phyloP scores from a whole-genome alignment of 2,888 invertebrate species.

The Laspeyria flexula region DNA sequence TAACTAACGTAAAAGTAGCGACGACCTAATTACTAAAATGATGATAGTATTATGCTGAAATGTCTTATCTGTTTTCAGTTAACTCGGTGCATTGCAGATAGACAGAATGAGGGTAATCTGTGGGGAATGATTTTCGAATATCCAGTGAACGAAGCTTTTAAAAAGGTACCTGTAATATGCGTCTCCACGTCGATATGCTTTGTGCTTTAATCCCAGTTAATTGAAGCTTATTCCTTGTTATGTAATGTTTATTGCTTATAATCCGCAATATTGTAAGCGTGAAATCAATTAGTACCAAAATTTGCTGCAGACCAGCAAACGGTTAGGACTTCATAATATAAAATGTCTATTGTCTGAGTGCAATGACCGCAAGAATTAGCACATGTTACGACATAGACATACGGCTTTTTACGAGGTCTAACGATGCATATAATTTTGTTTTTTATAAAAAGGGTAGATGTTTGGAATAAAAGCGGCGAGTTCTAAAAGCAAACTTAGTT shows the following conservation, averaged over 20 bases:
- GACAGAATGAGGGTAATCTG: background rate
- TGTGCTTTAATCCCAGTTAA: conserved; percentile 4
- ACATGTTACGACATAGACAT: conserved; percentile 29
- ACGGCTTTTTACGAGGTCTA: conserved; percentile 17
- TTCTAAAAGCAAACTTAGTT: background rate
- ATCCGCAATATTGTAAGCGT: conserved; percentile 1
- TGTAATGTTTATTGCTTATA: background rate
- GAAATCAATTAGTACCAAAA: conserved; percentile 14
- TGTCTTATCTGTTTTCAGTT: background rate
- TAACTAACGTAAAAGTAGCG: too few species aligned
- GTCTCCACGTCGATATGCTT: background rate
- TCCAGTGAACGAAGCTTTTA: background rate
- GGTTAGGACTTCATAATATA: conserved; percentile 9
- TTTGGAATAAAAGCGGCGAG: background rate
- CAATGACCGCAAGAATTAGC: conserved; percentile 34
- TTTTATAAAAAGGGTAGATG: conserved; percentile 29
- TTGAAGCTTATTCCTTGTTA: conserved; percentile 5
- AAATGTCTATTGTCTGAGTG: conserved; percentile 22
- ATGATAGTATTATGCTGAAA: background rate
- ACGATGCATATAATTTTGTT: conserved; percentile 7
- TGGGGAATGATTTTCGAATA: background rate
- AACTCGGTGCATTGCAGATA: background rate
- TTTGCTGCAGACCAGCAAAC: conserved; percentile 3
- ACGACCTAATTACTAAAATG: too few species aligned
- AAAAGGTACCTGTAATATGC: background rate